Evolutionary conservation across 2,113 vertebrate species (phyloP).

Genomic region (Melanostigma gelatinosum): DNA sequence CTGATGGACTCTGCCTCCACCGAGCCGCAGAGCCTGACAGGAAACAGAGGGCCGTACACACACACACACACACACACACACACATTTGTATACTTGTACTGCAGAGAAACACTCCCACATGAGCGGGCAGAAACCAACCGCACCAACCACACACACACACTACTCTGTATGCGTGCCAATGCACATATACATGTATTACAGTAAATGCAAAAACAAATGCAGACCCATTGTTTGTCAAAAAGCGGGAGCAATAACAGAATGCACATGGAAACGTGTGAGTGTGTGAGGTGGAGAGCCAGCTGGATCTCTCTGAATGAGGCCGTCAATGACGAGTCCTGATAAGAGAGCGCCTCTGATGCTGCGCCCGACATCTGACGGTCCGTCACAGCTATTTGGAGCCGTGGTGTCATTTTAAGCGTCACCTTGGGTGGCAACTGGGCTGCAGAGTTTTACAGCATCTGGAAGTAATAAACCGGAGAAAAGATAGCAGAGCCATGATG

Average conservation of each 20-base stretch:
- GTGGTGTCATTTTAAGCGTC: conserved; percentile 65
- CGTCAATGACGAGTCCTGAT: conserved; percentile 49
- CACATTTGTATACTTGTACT: conserved; percentile 16
- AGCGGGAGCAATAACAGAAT: conserved; percentile 20
- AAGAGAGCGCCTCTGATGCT: conserved; percentile 61
- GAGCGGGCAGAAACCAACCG: conserved; percentile 15
- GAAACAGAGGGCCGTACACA: conserved; percentile 58
- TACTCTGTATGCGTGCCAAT: conserved; percentile 8
- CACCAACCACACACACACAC: conserved; percentile 2
- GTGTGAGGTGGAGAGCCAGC: conserved; percentile 3
- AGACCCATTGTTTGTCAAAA: conserved; percentile 57
- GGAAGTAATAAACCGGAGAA: conserved; percentile 62
- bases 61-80: conserved; percentile 25
- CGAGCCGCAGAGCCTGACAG: conserved; percentile 56
- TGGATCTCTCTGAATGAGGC: conserved; percentile 25
- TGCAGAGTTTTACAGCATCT: conserved; percentile 60
- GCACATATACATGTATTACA: conserved; percentile 19
- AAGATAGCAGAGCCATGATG: conserved; percentile 56
- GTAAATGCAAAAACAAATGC: conserved; percentile 45
- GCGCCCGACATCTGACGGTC: conserved; percentile 60
- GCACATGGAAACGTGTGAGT: neutral
- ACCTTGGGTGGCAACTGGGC: conserved; percentile 64
- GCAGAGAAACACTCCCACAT: conserved; percentile 23
- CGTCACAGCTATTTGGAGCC: conserved; percentile 61
- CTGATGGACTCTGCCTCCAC: conserved; percentile 61